Evolutionary conservation across 2,797 vertebrate species (phyloP), one percentile per base, ranked within the genome.

Genomic region (Mergus octosetaceus): DNA sequence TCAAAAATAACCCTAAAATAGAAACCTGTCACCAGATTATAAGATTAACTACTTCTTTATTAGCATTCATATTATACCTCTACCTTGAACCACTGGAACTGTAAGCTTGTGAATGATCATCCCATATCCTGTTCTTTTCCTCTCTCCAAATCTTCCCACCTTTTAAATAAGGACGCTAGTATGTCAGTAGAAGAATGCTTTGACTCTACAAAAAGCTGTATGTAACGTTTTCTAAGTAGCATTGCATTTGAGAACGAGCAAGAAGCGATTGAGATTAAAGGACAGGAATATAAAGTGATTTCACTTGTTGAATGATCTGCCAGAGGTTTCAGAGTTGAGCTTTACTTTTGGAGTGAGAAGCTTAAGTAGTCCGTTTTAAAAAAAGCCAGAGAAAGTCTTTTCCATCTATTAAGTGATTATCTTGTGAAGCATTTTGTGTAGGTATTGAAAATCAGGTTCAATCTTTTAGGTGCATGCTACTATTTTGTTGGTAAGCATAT

Each of bases 41-140:
- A 65, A 43, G 22, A 60, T 39, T 13, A 4, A 30, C 8, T 22
- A 1, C 30, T 73, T 2, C 11, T 72, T 92, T 43, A 24, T 72
- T 34, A 13, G 9, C 73, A 28, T 13, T 58, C 22, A 24, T 74
- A 8, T 16, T 58, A 1, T 16, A 32, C 17, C 0, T 0, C 56
- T 87, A 7, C 39, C 41, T 51, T 83, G 53, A 28, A 80, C 32
- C 9, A 10, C 47, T 64, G 69, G 13, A 78, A 45, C 49, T 71
- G 10, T 34, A 71, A 22, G 30, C 32, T 62, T 51, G 13, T 78
- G 66, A 38, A 80, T 13, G 9, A 41, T 39, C 8, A 38, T 77
- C 9, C 36, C 7, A 2, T 20, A 16, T 64, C 78, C 14, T 68
- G 2, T 2, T 5, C 38, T 72, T 53, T 77, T 83, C 8, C 28